A percentile compares a stretch with the other conserved stretches of the same genome.
These are phyloP conservation scores for Agrenia bidenticulata DNA, from an alignment of 2,888 invertebrate species.

Conservation along the genomic window DNA sequence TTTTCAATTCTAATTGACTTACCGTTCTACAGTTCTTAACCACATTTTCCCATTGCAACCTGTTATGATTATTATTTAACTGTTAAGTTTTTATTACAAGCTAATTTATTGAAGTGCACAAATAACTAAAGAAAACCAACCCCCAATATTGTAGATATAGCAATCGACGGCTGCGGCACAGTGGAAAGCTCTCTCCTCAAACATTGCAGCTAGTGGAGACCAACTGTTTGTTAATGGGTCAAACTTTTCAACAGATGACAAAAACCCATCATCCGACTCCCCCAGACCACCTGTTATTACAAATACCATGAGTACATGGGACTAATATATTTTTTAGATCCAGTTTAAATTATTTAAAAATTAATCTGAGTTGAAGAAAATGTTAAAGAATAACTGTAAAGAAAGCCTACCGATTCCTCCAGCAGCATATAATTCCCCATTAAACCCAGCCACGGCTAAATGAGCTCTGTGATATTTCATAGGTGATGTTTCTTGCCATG, in stretches of 20 bases:
- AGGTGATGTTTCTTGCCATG: constrained; percentile 53
- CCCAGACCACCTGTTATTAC: constrained; percentile 47
- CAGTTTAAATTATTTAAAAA: too few relatives aligned
- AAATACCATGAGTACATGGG: too few relatives aligned
- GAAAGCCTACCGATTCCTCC: constrained; percentile 55
- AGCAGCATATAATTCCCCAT: constrained; percentile 54
- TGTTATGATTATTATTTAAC: too few relatives aligned
- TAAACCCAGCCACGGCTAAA: constrained; percentile 53
- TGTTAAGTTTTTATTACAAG: too few relatives aligned
- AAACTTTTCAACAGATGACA: constrained; percentile 54
- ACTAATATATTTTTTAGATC: too few relatives aligned
- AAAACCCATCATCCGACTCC: constrained; percentile 46
- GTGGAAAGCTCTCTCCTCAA: constrained; percentile 54
- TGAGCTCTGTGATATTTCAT: constrained; percentile 54
- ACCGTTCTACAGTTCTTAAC: constrained; percentile 55
- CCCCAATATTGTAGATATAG: constrained; percentile 54
- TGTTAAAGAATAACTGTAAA: too few relatives aligned
- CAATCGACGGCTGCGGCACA: constrained; percentile 54
- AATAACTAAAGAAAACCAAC: too few relatives aligned
- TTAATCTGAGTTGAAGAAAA: too few relatives aligned
- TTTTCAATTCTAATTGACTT: constrained; percentile 10
- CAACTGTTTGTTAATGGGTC: constrained; percentile 54
- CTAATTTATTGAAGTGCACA: too few relatives aligned
- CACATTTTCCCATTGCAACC: constrained; percentile 54
- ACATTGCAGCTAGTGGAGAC: constrained; percentile 54